Percentiles rank a stretch among this genome's conserved stretches.
Conservation (phyloP, 2,113 vertebrate species). For the Sterrhoptilus dennistouni region DNA sequence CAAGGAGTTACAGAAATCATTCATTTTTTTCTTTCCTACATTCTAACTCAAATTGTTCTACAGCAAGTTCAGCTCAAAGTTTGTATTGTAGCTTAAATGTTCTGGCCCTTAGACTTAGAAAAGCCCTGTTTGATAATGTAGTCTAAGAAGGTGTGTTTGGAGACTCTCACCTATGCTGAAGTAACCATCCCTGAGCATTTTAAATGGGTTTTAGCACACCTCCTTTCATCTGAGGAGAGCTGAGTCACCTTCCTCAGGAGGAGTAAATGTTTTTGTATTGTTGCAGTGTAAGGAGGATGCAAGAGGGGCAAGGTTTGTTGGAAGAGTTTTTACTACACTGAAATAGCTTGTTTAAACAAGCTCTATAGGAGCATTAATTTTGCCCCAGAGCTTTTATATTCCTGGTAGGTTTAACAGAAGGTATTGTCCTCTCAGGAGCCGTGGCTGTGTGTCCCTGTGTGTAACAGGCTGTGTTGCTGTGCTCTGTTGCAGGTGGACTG, state of each 20-base stretch:
- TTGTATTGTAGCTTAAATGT: not conserved
- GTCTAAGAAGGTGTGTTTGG: not conserved
- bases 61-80: not conserved
- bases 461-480: not conserved
- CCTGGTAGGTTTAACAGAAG: not conserved
- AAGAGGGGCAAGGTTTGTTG: not conserved
- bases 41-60: not conserved
- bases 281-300: not conserved
- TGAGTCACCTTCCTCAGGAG: not conserved
- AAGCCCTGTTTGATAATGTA: not conserved
- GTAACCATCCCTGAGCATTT: not conserved
- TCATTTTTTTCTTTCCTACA: not conserved
- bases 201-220: not conserved
- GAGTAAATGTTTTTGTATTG: not conserved
- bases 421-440: accelerated
- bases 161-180: not conserved
- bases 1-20: not conserved
- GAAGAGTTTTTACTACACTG: not conserved
- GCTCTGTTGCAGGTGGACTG: conserved; percentile 92
- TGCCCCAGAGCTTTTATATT: not conserved
- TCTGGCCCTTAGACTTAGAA: not conserved
- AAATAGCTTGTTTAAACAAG: not conserved
- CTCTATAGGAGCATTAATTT: not conserved
- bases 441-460: not conserved
- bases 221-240: not conserved